Evolutionary conservation across 2,113 vertebrate species (phyloP).

Genomic region (Boulengeromyrus knoepffleri): DNA sequence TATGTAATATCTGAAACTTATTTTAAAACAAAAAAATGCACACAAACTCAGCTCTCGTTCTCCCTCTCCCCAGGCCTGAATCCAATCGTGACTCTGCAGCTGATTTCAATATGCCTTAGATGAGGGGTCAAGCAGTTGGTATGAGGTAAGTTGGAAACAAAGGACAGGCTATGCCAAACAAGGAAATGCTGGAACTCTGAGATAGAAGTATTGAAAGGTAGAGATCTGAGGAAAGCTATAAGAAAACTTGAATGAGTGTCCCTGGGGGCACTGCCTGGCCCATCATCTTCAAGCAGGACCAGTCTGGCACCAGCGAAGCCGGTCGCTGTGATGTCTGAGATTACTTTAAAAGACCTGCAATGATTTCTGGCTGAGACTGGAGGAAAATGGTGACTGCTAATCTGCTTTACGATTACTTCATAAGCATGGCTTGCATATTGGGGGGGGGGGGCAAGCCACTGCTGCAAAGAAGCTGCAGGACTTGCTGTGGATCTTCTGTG

Average conservation of each 20-base stretch:
- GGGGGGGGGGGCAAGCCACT: not conserved
- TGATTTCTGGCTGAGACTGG: not conserved
- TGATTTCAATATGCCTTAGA: not conserved
- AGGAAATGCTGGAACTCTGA: not conserved
- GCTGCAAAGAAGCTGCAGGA: not conserved
- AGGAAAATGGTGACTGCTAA: not conserved
- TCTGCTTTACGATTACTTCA: not conserved
- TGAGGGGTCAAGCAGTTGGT: not conserved
- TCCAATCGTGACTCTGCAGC: not conserved
- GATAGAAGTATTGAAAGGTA: not conserved
- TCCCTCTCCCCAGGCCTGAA: not conserved
- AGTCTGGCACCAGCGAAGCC: not conserved
- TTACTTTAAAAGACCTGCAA: not conserved
- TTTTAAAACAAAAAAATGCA: not conserved
- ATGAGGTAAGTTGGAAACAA: not conserved
- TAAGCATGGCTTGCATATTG: not conserved
- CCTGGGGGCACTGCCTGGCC: not conserved
- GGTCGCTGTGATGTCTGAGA: not conserved
- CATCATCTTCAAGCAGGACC: not conserved
- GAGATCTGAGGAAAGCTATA: not conserved
- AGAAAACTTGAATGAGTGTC: not conserved
- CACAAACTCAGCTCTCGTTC: not conserved
- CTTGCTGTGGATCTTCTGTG: not conserved
- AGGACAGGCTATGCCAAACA: not conserved
- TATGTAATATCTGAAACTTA: not conserved